Percentiles rank a stretch among this genome's conserved stretches.
phyloP scores from a whole-genome alignment of 2,113 vertebrate species.

The Leuciscus idus region DNA sequence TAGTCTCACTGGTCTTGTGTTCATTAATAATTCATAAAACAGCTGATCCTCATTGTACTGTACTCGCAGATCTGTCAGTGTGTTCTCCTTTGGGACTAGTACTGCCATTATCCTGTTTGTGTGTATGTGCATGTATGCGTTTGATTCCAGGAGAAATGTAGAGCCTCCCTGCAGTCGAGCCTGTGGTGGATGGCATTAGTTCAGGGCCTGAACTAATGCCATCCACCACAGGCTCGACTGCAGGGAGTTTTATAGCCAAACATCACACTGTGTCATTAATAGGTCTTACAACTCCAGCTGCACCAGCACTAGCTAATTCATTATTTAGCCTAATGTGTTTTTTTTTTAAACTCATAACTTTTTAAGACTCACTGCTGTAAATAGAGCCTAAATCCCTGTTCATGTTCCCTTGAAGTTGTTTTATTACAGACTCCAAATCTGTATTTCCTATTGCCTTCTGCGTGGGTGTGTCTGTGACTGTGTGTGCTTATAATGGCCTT shows the following conservation, averaged over 20 bases:
- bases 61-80: conserved; percentile 21
- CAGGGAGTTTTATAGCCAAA: conserved; percentile 28
- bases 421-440: neutral
- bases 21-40: conserved; percentile 45
- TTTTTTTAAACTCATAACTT: conserved; percentile 38
- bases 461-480: conserved; percentile 14
- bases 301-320: conserved; percentile 23
- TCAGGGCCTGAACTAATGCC: neutral
- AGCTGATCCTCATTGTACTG: conserved; percentile 31
- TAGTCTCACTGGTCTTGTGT: conserved; percentile 21
- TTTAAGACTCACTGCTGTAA: conserved; percentile 22
- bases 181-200: neutral
- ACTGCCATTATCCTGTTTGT: neutral
- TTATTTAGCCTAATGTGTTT: conserved; percentile 33
- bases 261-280: conserved; percentile 46
- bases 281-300: conserved; percentile 25
- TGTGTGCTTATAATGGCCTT: conserved; percentile 28
- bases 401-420: conserved; percentile 5
- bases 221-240: conserved; percentile 7
- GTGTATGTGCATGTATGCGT: conserved; percentile 25
- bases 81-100: conserved; percentile 15
- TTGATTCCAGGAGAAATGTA: neutral
- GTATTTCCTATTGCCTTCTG: neutral
- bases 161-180: neutral
- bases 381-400: neutral